Evolutionary conservation across 2,113 vertebrate genomes (phyloP).

Genomic region (Pachyramphus minor): DNA sequence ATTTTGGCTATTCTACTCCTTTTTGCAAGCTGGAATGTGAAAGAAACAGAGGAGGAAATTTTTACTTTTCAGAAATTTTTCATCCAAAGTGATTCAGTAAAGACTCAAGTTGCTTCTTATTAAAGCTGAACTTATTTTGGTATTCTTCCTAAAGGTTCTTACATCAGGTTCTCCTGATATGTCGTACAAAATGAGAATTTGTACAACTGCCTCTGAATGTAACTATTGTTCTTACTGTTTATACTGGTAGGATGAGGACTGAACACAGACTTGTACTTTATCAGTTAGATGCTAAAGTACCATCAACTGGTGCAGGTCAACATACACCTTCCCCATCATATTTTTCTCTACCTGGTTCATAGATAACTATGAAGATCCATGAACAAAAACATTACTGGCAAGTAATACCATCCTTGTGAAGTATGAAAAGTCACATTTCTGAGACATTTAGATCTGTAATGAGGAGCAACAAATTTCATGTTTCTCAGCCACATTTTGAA

Average conservation of each 20-base stretch:
- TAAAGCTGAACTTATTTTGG: background rate
- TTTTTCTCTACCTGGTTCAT: conserved; percentile 41
- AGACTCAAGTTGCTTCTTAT: background rate
- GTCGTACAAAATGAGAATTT: background rate
- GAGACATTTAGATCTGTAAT: background rate
- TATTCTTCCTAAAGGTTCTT: background rate
- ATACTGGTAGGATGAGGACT: background rate
- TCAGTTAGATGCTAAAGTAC: background rate
- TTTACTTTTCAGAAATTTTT: background rate
- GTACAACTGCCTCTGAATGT: background rate
- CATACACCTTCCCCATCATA: background rate
- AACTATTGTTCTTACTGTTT: background rate
- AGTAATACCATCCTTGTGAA: background rate
- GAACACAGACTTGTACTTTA: background rate
- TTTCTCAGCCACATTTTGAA: background rate
- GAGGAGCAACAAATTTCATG: background rate
- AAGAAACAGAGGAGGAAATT: background rate
- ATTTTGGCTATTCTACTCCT: background rate
- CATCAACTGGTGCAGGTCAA: background rate
- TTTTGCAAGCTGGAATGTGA: background rate
- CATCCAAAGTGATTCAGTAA: background rate
- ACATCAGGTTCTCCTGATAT: background rate
- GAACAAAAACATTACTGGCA: background rate
- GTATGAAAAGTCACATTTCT: background rate
- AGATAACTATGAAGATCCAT: conserved; percentile 12